These are phyloP conservation scores for Temnothorax ravouxi DNA, from an alignment of 2,888 invertebrate species.

Conservation along the genomic window DNA sequence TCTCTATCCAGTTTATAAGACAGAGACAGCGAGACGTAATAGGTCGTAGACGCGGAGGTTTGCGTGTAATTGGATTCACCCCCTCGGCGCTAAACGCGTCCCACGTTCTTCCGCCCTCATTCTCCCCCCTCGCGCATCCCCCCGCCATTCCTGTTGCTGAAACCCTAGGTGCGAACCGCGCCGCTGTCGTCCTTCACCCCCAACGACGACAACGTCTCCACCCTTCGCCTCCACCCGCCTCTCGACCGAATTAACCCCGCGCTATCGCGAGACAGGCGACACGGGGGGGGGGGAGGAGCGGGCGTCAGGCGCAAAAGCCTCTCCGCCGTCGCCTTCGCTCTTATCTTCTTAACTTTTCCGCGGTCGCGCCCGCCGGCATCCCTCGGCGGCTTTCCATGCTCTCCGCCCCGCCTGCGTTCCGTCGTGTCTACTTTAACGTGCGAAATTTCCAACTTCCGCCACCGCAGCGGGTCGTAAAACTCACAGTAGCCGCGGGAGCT, in stretches of 20 bases:
- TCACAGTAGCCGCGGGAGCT: conserved; percentile 74
- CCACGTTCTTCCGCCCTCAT: conserved; percentile 52
- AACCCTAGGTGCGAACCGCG: conserved; percentile 55
- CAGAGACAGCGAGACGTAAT: conserved; percentile 76
- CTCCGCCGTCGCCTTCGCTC: conserved; percentile 71
- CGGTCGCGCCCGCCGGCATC: conserved; percentile 74
- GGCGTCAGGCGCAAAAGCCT: conserved; percentile 40
- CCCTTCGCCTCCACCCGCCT: conserved; percentile 58
- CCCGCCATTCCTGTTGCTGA: conserved; percentile 50
- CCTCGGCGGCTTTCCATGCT: conserved; percentile 35
- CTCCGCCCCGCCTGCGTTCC: conserved; percentile 53
- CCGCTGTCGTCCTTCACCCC: conserved; percentile 39
- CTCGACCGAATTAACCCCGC: conserved; percentile 78
- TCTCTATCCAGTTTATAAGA: conserved; percentile 42
- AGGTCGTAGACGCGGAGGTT: conserved; percentile 82
- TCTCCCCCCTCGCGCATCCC: not conserved
- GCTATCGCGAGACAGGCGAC: conserved; percentile 76
- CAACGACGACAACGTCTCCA: conserved; percentile 51
- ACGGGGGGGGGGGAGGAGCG: conserved; percentile 51
- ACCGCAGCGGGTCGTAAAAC: conserved; percentile 80
- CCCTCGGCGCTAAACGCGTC: conserved; percentile 75
- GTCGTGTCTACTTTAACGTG: conserved; percentile 74
- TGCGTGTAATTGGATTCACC: conserved; percentile 84
- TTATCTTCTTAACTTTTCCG: conserved; percentile 80
- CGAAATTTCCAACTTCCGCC: conserved; percentile 81